phyloP scores from a whole-genome alignment of 2,888 invertebrate genomes.

The Peribatodes rhomboidaria region DNA sequence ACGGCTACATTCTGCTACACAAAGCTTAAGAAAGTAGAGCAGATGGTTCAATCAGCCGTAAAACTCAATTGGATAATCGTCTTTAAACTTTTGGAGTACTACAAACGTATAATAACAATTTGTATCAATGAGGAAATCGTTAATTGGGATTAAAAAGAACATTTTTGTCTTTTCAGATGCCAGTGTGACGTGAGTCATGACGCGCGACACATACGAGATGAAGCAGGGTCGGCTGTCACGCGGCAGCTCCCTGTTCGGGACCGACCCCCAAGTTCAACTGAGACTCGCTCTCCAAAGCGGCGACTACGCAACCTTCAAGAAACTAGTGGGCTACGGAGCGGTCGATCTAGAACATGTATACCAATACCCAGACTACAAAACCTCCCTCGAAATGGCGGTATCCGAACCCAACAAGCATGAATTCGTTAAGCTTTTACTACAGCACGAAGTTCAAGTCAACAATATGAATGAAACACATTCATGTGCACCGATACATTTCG shows the following conservation, averaged over 20 bases:
- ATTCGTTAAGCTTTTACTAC: slow-evolving; percentile 86
- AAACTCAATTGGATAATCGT: slow-evolving; percentile 69
- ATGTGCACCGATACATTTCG: slow-evolving; percentile 89
- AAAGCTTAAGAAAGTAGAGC: slow-evolving; percentile 49
- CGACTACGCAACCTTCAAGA: slow-evolving; percentile 82
- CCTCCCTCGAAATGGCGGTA: slow-evolving; percentile 87
- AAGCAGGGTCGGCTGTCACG: slow-evolving; percentile 72
- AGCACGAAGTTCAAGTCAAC: slow-evolving; percentile 88
- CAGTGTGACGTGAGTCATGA: slow-evolving; percentile 75
- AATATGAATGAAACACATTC: slow-evolving; percentile 84
- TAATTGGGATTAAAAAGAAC: slow-evolving; percentile 44
- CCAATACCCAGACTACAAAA: slow-evolving; percentile 86
- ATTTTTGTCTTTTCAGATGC: slow-evolving; percentile 74
- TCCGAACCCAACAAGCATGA: slow-evolving; percentile 79
- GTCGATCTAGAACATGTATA: slow-evolving; percentile 86
- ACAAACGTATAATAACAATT: slow-evolving; percentile 61
- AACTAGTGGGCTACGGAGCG: slow-evolving; percentile 77
- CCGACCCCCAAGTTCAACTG: slow-evolving; percentile 81
- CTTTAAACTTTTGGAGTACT: slow-evolving; percentile 62
- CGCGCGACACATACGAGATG: slow-evolving; percentile 82
- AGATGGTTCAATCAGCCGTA: slow-evolving; percentile 63
- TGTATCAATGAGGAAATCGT: slow-evolving; percentile 69
- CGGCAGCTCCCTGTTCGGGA: slow-evolving; percentile 77
- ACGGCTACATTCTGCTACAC: slow-evolving; percentile 36
- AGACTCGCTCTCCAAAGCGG: slow-evolving; percentile 83